phyloP scores from a whole-genome alignment of 2,113 vertebrate genomes.

The Tonatia bakeri region DNA sequence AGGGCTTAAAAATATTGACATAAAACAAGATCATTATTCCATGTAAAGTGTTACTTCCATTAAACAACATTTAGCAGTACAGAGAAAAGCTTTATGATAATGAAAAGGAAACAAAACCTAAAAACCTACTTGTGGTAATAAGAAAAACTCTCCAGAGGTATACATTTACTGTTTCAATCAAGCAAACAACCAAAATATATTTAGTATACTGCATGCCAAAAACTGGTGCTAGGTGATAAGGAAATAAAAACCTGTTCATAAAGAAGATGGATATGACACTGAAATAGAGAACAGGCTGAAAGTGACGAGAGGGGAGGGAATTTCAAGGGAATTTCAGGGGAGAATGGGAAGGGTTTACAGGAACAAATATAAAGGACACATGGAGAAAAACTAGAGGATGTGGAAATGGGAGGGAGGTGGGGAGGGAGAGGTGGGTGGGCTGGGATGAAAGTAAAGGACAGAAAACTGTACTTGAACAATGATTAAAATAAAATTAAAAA shows the following conservation, averaged over 20 bases:
- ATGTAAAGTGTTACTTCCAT: not conserved
- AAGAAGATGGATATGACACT: not conserved
- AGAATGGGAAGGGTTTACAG: no score
- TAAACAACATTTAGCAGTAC: not conserved
- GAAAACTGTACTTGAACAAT: no score
- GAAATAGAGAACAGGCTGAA: no score
- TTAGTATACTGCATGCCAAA: not conserved
- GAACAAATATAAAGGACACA: no score
- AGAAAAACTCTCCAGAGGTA: not conserved
- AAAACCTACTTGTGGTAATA: not conserved
- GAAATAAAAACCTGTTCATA: not conserved
- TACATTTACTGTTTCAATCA: conserved; percentile 1
- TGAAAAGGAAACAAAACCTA: conserved; percentile 36
- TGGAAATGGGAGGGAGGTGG: no score
- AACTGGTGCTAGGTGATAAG: not conserved
- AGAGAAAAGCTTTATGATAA: not conserved
- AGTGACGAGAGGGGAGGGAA: no score
- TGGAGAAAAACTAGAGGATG: no score
- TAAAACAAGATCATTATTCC: not conserved
- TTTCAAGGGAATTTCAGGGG: no score
- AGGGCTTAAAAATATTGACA: not conserved
- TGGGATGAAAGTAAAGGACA: no score
- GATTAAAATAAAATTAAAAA: no score
- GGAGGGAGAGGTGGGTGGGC: no score
- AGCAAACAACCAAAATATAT: not conserved